Evolutionary conservation across 2,113 vertebrate genomes (phyloP).

Genomic region (Tetrax tetrax): DNA sequence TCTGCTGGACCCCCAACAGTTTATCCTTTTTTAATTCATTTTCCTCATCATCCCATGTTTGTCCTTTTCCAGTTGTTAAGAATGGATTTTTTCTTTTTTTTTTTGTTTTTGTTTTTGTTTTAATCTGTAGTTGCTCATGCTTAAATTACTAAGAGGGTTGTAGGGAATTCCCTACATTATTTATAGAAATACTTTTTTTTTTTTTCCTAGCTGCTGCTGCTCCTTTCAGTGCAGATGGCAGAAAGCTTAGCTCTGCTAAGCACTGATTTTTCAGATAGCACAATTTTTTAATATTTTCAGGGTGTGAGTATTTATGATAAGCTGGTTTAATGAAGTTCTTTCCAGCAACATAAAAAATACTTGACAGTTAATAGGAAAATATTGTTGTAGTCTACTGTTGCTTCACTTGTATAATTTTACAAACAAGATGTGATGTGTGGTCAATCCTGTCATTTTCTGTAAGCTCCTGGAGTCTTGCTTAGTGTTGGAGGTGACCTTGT

Average conservation of each 20-base stretch:
- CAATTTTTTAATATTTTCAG: background rate
- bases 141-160: background rate
- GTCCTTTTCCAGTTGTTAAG: background rate
- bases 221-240: background rate
- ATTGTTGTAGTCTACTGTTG: background rate
- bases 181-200: background rate
- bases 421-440: background rate
- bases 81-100: background rate
- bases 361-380: background rate
- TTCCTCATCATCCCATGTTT: background rate
- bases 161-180: slow-evolving; percentile 14
- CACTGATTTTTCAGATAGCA: background rate
- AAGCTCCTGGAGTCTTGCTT: background rate
- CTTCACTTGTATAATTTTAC: background rate
- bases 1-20: background rate
- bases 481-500: background rate
- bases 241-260: background rate
- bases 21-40: background rate
- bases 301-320: background rate
- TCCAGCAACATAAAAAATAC: background rate
- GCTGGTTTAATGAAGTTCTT: background rate
- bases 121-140: background rate
- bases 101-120: background rate
- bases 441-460: background rate
- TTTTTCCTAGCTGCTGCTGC: background rate